Conservation (phyloP, 2,888 invertebrate species). For the Mythimna lalbum region DNA sequence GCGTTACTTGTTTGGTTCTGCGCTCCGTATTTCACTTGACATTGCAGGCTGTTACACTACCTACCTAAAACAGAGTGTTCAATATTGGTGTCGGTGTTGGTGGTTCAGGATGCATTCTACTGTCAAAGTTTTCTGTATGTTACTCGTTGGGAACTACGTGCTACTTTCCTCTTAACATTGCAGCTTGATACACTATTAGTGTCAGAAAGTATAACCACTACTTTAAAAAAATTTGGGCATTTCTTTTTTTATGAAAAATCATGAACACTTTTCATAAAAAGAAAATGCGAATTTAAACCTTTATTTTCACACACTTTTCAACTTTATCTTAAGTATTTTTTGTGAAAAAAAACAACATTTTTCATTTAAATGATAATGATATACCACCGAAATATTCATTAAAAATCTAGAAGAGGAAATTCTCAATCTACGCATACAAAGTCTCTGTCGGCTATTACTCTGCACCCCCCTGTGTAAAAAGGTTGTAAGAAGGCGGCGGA, state of each 20-base stretch:
- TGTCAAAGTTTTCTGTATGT: background rate
- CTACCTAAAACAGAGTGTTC: no score
- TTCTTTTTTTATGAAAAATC: background rate
- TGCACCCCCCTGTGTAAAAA: conserved; percentile 88
- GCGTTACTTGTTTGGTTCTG: no score
- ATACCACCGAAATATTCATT: conserved; percentile 67
- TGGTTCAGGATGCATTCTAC: no score
- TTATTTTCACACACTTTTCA: conserved; percentile 31
- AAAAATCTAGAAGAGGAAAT: conserved; percentile 70
- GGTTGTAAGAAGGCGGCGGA: conserved; percentile 90
- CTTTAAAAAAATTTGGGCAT: no score
- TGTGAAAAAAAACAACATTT: conserved; percentile 54
- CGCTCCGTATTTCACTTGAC: no score
- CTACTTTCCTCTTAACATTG: background rate
- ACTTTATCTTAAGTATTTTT: conserved; percentile 21
- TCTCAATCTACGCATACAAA: conserved; percentile 72
- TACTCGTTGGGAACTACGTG: background rate
- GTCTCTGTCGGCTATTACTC: conserved; percentile 84
- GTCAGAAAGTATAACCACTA: no score
- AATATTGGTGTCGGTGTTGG: no score
- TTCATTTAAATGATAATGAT: conserved; percentile 67
- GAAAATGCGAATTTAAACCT: conserved; percentile 1
- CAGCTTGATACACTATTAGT: no score
- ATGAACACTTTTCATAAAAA: background rate
- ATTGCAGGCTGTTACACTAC: no score